Base-by-base conservation (phyloP, 2,113 vertebrate genomes). In the Alethe diademata region DNA sequence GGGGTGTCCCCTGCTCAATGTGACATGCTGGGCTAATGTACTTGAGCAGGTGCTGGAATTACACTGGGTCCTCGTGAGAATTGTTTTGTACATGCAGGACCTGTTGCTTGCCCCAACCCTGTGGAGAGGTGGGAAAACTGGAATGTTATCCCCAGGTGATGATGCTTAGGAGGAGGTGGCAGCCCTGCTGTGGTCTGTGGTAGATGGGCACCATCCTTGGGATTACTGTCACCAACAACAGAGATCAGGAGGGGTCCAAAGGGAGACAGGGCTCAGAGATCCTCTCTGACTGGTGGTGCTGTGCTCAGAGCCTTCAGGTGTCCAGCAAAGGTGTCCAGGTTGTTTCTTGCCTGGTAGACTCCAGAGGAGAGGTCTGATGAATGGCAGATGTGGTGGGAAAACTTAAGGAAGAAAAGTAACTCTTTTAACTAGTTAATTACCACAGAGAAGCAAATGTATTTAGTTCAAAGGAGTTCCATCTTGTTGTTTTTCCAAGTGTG, bases 11-110 rank as follows among this genome's bases (percentile, higher is more conserved):
- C 12, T 6, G 67, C 61, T 60, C 43, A 43, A 4, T 28, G 56
- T 11, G 2, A 11, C 0, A 0, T 25, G n/a, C 20, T 86, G 47
- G 31, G 50, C 28, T 33, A 0, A 42, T 2, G 14, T 42, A 29
- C 19, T 0, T 2, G 61, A 64, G 36, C 45, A 66, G 53, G 54
- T 19, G 48, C 38, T 47, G 2, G 8, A 31, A 45, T 45, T 48
- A 38, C 0, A 0, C 8, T n/a, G 45, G 36, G 1, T 42, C 15
- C 53, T 75, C 0, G 0, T 19, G 66, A n/a, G 53, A 45, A 71
- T 2, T 25, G 22, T 19, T 85, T 16, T 3, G 0, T 36, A 4
- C 0, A 0, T 26, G 26, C 22, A 10, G 38, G 38, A 61, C 42
- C 20, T 58, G 45, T 42, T 61, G 28, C 58, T 53, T 69, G 54